These are phyloP conservation scores for Patella caerulea DNA, from an alignment of 2,888 invertebrate genomes.

Conservation along the genomic window DNA sequence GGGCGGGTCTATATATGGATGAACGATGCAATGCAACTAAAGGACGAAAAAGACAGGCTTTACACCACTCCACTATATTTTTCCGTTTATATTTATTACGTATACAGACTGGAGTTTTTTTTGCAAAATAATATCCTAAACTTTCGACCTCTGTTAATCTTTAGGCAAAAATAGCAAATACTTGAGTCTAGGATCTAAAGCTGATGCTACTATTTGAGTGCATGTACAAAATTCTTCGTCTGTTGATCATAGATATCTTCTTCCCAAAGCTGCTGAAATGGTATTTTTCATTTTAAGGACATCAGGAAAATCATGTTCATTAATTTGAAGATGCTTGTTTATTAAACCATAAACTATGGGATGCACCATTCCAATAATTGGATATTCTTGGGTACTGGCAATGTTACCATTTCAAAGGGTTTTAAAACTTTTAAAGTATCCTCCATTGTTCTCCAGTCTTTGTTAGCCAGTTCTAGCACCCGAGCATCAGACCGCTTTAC, in stretches of 20 bases:
- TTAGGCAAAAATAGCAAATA: background rate
- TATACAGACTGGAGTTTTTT: too few relatives aligned
- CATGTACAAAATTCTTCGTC: background rate
- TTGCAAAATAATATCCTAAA: background rate
- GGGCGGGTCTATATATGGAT: too few relatives aligned
- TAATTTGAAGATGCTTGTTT: too few relatives aligned
- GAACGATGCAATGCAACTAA: too few relatives aligned
- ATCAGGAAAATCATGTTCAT: too few relatives aligned
- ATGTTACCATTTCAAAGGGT: background rate
- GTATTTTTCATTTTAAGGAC: background rate
- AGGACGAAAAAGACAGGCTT: too few relatives aligned
- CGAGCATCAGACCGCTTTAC: background rate
- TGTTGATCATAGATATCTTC: background rate
- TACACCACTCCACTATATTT: too few relatives aligned
- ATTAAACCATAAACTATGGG: too few relatives aligned
- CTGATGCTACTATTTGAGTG: background rate
- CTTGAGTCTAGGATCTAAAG: background rate
- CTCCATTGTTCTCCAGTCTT: background rate
- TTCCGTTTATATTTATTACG: too few relatives aligned
- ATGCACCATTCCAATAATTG: too few relatives aligned
- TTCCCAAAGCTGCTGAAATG: background rate
- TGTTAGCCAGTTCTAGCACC: background rate
- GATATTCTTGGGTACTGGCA: background rate
- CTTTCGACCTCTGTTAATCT: background rate
- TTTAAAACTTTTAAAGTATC: background rate